These are phyloP conservation scores for Phrixothrix hirtus DNA, from an alignment of 2,888 invertebrate species.

Conservation along the genomic window DNA sequence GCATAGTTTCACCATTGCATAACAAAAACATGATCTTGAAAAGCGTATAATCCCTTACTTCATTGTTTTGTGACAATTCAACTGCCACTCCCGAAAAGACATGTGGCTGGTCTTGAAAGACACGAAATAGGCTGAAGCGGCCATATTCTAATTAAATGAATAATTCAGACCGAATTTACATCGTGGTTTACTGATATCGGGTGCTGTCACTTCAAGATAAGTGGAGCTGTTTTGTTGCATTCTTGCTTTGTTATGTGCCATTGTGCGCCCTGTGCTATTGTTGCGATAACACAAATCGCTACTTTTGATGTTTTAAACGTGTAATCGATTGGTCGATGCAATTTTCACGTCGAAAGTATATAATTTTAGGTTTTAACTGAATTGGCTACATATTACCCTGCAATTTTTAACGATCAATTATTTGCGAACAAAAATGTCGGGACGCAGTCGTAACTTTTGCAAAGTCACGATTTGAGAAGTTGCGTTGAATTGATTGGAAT, in stretches of 20 bases:
- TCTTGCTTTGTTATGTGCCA: conserved; percentile 20
- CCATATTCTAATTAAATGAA: conserved; percentile 43
- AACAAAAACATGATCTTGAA: conserved; percentile 16
- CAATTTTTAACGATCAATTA: no score
- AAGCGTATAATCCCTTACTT: conserved; percentile 19
- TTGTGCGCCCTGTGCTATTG: conserved; percentile 1
- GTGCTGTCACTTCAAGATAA: conserved; percentile 36
- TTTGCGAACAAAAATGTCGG: no score
- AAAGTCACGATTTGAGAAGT: no score
- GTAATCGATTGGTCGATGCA: background rate
- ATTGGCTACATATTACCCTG: background rate
- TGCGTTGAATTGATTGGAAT: no score
- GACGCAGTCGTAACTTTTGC: no score
- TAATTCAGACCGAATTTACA: conserved; percentile 40
- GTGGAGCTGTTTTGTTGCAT: conserved; percentile 31
- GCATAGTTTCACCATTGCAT: conserved; percentile 14
- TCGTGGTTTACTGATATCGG: conserved; percentile 36
- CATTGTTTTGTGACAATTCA: conserved; percentile 24
- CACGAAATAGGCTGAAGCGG: conserved; percentile 34
- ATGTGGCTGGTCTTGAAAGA: conserved; percentile 26
- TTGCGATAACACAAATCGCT: background rate
- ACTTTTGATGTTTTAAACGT: conserved; percentile 2
- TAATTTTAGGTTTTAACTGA: background rate
- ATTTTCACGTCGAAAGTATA: background rate
- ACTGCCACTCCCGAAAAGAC: conserved; percentile 23